phyloP scores from a whole-genome alignment of 64 coral and sea anemone genomes.

The Porites lutea region DNA sequence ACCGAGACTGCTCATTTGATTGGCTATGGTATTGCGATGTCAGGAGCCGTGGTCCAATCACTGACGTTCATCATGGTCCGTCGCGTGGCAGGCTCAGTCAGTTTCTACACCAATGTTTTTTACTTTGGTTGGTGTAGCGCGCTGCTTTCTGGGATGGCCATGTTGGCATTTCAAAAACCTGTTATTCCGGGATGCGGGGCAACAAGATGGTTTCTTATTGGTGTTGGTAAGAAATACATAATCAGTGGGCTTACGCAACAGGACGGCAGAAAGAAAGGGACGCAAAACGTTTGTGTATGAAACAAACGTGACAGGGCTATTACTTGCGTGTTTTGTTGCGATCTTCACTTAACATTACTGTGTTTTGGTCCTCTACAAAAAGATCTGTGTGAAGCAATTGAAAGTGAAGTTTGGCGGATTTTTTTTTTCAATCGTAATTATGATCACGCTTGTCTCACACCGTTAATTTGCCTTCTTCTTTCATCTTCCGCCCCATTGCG shows the following conservation, averaged over 20 bases:
- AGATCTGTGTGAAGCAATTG: too few species aligned
- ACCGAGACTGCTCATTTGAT: constrained; percentile 39
- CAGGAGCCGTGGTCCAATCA: constrained; percentile 85
- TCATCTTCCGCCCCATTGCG: too few species aligned
- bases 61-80: constrained; percentile 90
- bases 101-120: constrained; percentile 88
- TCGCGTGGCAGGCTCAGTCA: constrained; percentile 56
- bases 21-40: constrained; percentile 73
- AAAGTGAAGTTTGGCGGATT: too few species aligned
- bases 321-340: too few species aligned
- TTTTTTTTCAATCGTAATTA: too few species aligned
- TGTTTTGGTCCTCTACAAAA: too few species aligned
- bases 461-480: too few species aligned
- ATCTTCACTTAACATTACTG: too few species aligned
- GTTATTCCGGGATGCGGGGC: constrained; percentile 76
- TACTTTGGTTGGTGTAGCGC: constrained; percentile 94
- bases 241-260: background rate
- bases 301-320: too few species aligned
- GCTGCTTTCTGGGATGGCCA: constrained; percentile 69
- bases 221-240: constrained; percentile 66
- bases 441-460: too few species aligned
- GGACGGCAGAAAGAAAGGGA: too few species aligned
- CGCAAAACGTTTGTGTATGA: too few species aligned
- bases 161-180: constrained; percentile 79
- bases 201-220: constrained; percentile 79